phyloP scores from a whole-genome alignment of 2,113 vertebrate species.

The Saccopteryx bilineata region DNA sequence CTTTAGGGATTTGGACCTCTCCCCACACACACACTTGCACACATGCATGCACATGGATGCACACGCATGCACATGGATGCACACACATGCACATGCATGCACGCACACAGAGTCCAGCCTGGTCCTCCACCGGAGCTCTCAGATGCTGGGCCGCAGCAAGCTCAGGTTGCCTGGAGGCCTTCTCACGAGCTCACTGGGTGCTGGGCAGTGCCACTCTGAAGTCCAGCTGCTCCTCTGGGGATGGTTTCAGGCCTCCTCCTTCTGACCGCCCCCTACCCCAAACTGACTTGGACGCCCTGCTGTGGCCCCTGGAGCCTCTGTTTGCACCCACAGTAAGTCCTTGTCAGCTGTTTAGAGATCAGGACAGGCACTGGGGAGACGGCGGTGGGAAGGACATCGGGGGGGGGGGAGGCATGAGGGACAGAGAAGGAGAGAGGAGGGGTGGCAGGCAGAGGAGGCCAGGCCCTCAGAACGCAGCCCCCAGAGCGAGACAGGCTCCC shows the following conservation, averaged over 20 bases:
- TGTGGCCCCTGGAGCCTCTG: neutral
- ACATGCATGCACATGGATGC: too few relatives aligned
- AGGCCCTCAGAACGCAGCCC: neutral
- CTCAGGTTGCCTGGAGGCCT: neutral
- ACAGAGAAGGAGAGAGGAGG: accelerated
- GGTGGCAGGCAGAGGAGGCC: accelerated
- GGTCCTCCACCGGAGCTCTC: accelerated
- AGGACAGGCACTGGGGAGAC: neutral
- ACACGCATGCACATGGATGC: too few relatives aligned
- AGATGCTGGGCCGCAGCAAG: neutral
- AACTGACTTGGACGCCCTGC: accelerated
- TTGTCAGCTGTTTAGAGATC: accelerated
- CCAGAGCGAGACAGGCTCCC: accelerated
- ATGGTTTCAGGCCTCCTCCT: neutral
- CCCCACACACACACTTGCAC: neutral
- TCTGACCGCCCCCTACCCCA: neutral
- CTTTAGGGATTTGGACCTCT: too few relatives aligned
- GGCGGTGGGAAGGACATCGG: neutral
- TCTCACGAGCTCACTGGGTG: neutral
- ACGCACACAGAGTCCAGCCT: neutral
- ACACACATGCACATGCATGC: too few relatives aligned
- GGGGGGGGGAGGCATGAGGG: neutral
- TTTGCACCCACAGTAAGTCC: too few relatives aligned
- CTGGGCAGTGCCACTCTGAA: neutral
- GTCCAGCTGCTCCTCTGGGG: neutral